Conservation (phyloP, 1,140 invertebrate genomes). For the Aethina tumida region DNA sequence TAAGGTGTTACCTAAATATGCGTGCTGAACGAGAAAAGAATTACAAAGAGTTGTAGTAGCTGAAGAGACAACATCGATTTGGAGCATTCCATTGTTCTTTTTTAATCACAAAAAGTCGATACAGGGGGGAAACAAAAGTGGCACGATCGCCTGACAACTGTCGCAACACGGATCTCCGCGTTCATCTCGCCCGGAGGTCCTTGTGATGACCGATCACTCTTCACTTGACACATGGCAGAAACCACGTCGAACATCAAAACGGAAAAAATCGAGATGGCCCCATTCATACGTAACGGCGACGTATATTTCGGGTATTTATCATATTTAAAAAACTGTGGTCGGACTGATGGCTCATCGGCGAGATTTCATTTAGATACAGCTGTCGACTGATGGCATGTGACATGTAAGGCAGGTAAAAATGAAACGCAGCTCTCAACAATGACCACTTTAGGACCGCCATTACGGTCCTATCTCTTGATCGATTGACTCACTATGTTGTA, state of each 20-base stretch:
- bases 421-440: slow-evolving; percentile 23
- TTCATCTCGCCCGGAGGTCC: slow-evolving; percentile 24
- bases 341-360: slow-evolving; percentile 16
- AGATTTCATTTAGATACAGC: slow-evolving; percentile 33
- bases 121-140: too few relatives aligned
- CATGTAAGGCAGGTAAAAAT: slow-evolving; percentile 22
- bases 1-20: too few relatives aligned
- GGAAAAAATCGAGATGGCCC: slow-evolving; percentile 3
- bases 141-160: too few relatives aligned
- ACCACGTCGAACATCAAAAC: slow-evolving; percentile 22
- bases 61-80: too few relatives aligned
- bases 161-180: too few relatives aligned
- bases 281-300: slow-evolving; percentile 14
- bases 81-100: too few relatives aligned
- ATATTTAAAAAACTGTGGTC: slow-evolving; percentile 27
- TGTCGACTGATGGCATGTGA: slow-evolving; percentile 24
- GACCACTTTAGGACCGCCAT: slow-evolving; percentile 22
- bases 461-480: too few relatives aligned
- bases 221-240: slow-evolving; percentile 34
- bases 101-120: too few relatives aligned
- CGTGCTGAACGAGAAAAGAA: too few relatives aligned
- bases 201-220: slow-evolving; percentile 31
- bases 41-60: too few relatives aligned
- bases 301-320: slow-evolving; percentile 30
- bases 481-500: too few relatives aligned